Base-by-base conservation (phyloP, 2,888 invertebrate species). In the Hemithea aestivaria region DNA sequence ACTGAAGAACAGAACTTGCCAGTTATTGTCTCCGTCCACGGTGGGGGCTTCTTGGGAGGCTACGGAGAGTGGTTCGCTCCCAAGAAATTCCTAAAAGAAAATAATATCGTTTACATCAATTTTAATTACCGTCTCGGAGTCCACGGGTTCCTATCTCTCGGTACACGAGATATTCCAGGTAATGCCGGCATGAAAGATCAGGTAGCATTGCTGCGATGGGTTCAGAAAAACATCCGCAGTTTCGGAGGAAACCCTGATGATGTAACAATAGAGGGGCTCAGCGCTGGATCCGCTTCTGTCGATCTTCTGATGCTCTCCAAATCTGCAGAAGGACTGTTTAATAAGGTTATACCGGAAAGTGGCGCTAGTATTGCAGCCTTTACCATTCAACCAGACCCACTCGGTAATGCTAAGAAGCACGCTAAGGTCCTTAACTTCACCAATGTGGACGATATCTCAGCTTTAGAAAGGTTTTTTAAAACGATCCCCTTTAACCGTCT, bases 181-280 rank as follows among this genome's bases (percentile, higher is more conserved):
- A 77, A 78, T 35, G 78, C 75, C 12, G 78, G 72, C 1, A 55
- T 76, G 58, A 78, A 78, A 46, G 77, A 79, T 35, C 73, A 73
- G 51, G 58, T 79, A 0, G 65, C 73, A 0, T 40, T 68, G n/a
- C 53, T 77, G 6, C 58, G 56, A 0, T 72, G 73, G 73, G 64
- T 73, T 0, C 54, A 69, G 25, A 48, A 48, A 2, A 76, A 78
- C 35, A 74, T 79, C 77, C 10, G 73, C 74, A 4, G 46, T 53
- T 21, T 43, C 53, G 21, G 51, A 71, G 3, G 45, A 54, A n/a
- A n/a, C n/a, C n/a, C n/a, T n/a, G n/a, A n/a, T n/a, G n/a, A n/a
- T n/a, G n/a, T n/a, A n/a, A n/a, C n/a, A n/a, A n/a, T n/a, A n/a
- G n/a, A n/a, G n/a, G n/a, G n/a, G n/a, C n/a, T n/a, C n/a, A n/a